Percentiles rank a stretch among this genome's conserved stretches.
phyloP scores from a whole-genome alignment of 2,888 invertebrate genomes.

The Geotrupes spiniger region DNA sequence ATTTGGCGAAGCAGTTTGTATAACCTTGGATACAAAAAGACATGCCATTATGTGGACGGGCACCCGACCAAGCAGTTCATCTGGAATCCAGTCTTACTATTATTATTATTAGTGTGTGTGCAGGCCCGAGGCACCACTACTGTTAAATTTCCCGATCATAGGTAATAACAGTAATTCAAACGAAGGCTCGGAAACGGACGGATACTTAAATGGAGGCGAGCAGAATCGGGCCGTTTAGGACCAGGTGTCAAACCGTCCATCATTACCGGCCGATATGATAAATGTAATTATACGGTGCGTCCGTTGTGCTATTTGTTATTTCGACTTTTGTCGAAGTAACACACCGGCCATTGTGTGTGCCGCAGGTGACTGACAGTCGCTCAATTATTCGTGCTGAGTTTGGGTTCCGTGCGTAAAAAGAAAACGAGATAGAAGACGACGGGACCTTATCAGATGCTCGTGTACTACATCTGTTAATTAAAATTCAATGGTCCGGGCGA shows the following conservation, averaged over 20 bases:
- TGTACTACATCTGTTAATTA: constrained; percentile 32
- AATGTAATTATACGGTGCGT: constrained; percentile 30
- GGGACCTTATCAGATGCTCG: constrained; percentile 21
- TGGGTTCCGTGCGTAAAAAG: constrained; percentile 7
- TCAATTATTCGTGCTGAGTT: constrained; percentile 21
- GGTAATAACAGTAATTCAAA: constrained; percentile 28
- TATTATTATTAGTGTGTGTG: constrained; percentile 7
- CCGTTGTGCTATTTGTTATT: constrained; percentile 31
- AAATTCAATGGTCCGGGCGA: constrained; percentile 31
- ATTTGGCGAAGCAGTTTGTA: no score
- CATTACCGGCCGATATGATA: constrained; percentile 28
- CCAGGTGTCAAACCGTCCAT: constrained; percentile 29
- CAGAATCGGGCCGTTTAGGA: constrained; percentile 25
- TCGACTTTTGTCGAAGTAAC: constrained; percentile 31
- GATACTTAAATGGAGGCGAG: constrained; percentile 28
- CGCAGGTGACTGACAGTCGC: constrained; percentile 26
- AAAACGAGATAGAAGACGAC: constrained; percentile 11
- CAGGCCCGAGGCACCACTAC: constrained; percentile 24
- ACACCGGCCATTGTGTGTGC: constrained; percentile 28
- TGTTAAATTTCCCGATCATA: constrained; percentile 23
- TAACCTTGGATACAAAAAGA: no score
- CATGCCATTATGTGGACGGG: no score
- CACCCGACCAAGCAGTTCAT: no score
- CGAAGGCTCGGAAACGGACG: constrained; percentile 24
- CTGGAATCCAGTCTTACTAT: no score